phyloP scores from a whole-genome alignment of 2,888 invertebrate genomes.

The Arge pagana region DNA sequence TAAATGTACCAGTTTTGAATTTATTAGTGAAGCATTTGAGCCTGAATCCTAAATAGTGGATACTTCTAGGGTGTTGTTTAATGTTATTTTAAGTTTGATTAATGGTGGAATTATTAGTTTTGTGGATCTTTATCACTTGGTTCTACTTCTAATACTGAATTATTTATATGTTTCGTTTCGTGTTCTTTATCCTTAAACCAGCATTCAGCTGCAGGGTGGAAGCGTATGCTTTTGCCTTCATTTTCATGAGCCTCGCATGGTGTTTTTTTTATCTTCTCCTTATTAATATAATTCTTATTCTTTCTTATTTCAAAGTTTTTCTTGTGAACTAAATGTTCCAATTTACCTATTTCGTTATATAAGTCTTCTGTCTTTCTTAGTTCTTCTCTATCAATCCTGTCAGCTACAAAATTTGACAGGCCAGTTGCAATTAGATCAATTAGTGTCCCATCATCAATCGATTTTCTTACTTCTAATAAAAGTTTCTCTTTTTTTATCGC shows the following conservation, averaged over 20 bases:
- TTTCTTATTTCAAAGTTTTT: slow-evolving; percentile 28
- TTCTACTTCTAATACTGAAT: slow-evolving; percentile 36
- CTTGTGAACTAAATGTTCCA: slow-evolving; percentile 38
- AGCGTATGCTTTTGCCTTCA: slow-evolving; percentile 30
- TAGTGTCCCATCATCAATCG: slow-evolving; percentile 34
- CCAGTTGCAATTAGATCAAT: slow-evolving; percentile 43
- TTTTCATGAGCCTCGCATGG: slow-evolving; percentile 20
- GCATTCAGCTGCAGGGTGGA: slow-evolving; percentile 29
- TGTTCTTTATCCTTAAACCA: slow-evolving; percentile 32
- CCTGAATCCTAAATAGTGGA: slow-evolving; percentile 31
- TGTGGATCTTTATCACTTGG: slow-evolving; percentile 34
- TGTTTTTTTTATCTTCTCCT: slow-evolving; percentile 16
- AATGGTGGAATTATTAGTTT: slow-evolving; percentile 37
- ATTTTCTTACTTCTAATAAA: slow-evolving; percentile 34
- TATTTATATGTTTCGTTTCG: slow-evolving; percentile 32
- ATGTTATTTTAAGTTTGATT: slow-evolving; percentile 27
- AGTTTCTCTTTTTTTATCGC: slow-evolving; percentile 35
- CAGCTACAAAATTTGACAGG: slow-evolving; percentile 39
- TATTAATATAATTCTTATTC: slow-evolving; percentile 21
- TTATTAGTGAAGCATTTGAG: slow-evolving; percentile 33
- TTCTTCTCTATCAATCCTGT: slow-evolving; percentile 42
- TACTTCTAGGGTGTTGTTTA: slow-evolving; percentile 26
- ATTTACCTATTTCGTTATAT: slow-evolving; percentile 41
- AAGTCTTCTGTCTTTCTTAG: slow-evolving; percentile 40
- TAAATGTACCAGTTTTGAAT: slow-evolving; percentile 31